These are phyloP conservation scores for Nasua narica DNA, from an alignment of 2,797 vertebrate genomes.

Conservation along the genomic window DNA sequence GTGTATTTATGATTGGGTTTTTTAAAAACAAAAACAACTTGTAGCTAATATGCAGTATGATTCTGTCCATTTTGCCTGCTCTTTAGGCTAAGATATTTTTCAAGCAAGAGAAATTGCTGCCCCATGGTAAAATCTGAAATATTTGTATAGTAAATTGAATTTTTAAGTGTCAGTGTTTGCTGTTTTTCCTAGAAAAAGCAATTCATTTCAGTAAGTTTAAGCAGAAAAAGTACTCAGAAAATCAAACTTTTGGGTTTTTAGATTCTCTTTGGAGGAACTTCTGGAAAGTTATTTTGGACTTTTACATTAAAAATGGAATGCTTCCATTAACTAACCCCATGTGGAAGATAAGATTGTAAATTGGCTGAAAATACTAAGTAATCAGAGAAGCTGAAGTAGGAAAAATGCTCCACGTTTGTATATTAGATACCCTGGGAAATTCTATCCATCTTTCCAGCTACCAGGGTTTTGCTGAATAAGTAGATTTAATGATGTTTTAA, in stretches of 20 bases:
- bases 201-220: not conserved
- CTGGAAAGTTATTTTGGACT: not conserved
- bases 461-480: not conserved
- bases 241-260: conserved; percentile 47
- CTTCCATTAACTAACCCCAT: not conserved
- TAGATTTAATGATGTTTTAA: conserved; percentile 14
- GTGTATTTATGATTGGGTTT: not conserved
- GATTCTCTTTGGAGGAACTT: not conserved
- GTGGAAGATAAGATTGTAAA: not conserved
- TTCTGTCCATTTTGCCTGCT: not conserved
- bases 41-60: not conserved
- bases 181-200: not conserved
- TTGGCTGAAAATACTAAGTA: not conserved
- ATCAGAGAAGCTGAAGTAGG: not conserved
- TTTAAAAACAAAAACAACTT: not conserved
- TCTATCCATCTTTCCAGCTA: not conserved
- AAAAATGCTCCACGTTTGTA: not conserved
- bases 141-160: not conserved
- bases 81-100: conserved; percentile 6
- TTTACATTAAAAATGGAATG: conserved; percentile 2
- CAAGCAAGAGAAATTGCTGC: not conserved
- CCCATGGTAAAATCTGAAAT: conserved; percentile 11
- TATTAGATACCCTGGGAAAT: not conserved
- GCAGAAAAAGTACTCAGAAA: not conserved
- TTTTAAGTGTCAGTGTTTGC: not conserved